phyloP scores from a whole-genome alignment of 2,888 invertebrate species.

The Subacronicta megacephala region DNA sequence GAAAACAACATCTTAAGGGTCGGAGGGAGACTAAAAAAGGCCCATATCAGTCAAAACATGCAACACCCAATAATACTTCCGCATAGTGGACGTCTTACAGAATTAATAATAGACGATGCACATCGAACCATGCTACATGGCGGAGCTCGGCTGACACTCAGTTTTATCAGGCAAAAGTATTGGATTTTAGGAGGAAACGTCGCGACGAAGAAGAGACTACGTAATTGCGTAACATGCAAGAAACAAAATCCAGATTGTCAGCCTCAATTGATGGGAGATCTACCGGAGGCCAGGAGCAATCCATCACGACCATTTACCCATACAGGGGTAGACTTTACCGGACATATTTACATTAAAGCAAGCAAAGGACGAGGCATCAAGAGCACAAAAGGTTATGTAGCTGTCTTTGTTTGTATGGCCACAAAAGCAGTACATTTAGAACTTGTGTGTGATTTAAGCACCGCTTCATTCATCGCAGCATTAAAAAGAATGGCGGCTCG shows the following conservation, averaged over 20 bases:
- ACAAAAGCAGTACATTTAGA: constrained; percentile 58
- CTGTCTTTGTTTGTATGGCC: constrained; percentile 44
- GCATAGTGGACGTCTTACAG: constrained; percentile 15
- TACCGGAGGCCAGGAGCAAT: constrained; percentile 19
- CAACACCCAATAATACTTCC: constrained; percentile 31
- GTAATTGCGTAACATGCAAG: constrained; percentile 19
- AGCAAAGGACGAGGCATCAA: constrained; percentile 40
- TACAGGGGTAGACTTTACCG: constrained; percentile 32
- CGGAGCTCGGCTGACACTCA: constrained; percentile 20
- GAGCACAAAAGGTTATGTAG: constrained; percentile 43
- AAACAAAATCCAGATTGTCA: constrained; percentile 15
- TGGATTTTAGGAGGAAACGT: constrained; percentile 32
- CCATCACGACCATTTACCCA: constrained; percentile 21
- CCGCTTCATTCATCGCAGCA: constrained; percentile 52
- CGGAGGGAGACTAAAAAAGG: constrained; percentile 23
- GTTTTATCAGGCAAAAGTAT: constrained; percentile 25
- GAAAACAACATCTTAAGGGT: constrained; percentile 28
- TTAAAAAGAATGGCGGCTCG: no score
- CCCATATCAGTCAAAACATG: constrained; percentile 15
- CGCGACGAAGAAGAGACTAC: constrained; percentile 21
- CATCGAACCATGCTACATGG: constrained; percentile 23
- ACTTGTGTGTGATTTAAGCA: constrained; percentile 53
- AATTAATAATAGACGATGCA: constrained; percentile 25
- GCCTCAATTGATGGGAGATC: constrained; percentile 24
- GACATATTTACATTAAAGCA: constrained; percentile 24